Evolutionary conservation across 2,797 vertebrate species (phyloP), one percentile per base, ranked within the genome.

Genomic region (Cossypha caffra): DNA sequence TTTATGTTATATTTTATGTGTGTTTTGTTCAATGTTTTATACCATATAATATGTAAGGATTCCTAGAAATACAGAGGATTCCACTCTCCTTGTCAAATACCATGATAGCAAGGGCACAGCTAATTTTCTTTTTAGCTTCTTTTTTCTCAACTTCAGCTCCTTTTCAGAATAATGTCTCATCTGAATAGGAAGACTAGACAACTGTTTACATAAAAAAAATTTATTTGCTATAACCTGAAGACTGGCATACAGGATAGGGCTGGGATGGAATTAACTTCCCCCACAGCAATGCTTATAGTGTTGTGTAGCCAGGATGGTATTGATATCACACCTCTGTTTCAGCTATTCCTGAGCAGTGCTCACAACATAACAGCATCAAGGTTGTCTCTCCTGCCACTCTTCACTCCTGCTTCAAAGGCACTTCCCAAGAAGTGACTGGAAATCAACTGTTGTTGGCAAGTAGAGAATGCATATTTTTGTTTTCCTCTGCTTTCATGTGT

Each of bases 401-500:
- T 13, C 11, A 42, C 3, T 2, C 5, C 43, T 25, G 8, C 23
- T 72, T 23, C 17, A 45, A 50, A 72, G 11, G 10, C 11, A 23
- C 15, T 75, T 88, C 42, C 11, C 37, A 57, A 16, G 13, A 66
- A 47, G 16, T 47, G 31, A 26, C 3, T 66, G 35, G 13, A 52
- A 13, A 25, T 67, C 16, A 73, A 8, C 13, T 42, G 7, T 7
- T 73, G 9, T 20, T 71, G 29, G 33, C 7, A 68, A 82, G 13
- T 31, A 43, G 9, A 47, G 28, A 71, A 71, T 15, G 21, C 5
- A 3, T 28, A 31, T 19, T 26, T 59, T 54, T 25, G 2, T 29
- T 47, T 64, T 40, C 7, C 5, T 86, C 74, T 64, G 9, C 15
- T 73, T 76, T 12, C 3, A 5, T 0, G 0, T 31, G 5, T 26